Percentiles rank a stretch among this genome's conserved stretches.
Conservation (phyloP, 2,888 invertebrate species). For the Anthophora plumipes region DNA sequence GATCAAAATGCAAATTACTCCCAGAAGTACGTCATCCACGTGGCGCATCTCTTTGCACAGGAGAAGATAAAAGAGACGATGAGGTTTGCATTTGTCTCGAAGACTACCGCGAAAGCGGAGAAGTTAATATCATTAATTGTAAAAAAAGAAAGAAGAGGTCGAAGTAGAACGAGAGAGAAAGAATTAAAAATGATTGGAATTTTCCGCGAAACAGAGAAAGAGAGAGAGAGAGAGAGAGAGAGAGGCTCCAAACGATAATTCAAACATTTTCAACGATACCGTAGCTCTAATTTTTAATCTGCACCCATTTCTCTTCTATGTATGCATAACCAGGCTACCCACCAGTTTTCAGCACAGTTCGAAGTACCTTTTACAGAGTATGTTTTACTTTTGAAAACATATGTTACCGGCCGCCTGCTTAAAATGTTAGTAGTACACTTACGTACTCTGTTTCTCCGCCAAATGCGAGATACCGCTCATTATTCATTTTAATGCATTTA, state of each 20-base stretch:
- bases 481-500: conserved; percentile 10
- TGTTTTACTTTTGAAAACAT: conserved; percentile 28
- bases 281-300: conserved; percentile 39
- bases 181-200: conserved; percentile 45
- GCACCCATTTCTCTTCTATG: conserved; percentile 15
- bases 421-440: conserved; percentile 45
- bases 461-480: conserved; percentile 8
- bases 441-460: background rate
- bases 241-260: conserved; percentile 20
- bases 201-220: background rate
- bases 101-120: background rate
- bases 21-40: conserved; percentile 1
- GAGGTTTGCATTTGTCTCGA: conserved; percentile 53
- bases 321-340: background rate
- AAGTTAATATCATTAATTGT: conserved; percentile 46
- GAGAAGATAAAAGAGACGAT: conserved; percentile 23
- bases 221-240: too few species aligned
- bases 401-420: conserved; percentile 12
- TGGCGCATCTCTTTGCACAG: conserved; percentile 24
- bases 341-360: background rate
- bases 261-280: conserved; percentile 31
- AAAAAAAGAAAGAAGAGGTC: background rate
- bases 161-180: background rate
- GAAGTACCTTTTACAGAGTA: conserved; percentile 11
- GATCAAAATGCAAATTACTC: conserved; percentile 53